Percentiles rank a stretch among this genome's conserved stretches.
These are phyloP conservation scores for Callithrix jacchus DNA, from an alignment of 2,113 vertebrate species.

Conservation along the genomic window DNA sequence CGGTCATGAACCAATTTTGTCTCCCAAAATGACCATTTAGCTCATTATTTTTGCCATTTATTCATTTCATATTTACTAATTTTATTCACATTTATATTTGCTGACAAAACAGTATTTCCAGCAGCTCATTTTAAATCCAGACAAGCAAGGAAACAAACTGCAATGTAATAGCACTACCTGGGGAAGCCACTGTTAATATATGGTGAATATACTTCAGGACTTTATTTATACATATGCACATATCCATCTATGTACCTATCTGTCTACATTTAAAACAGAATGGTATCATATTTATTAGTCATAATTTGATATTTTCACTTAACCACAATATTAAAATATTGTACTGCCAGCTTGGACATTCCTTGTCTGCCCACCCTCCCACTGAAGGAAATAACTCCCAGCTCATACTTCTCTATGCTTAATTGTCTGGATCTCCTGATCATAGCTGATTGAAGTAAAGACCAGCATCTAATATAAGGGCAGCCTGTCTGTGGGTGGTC, in stretches of 20 bases:
- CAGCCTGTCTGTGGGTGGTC: neutral
- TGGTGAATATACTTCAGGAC: neutral
- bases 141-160: neutral
- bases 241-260: neutral
- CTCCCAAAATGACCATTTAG: neutral
- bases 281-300: neutral
- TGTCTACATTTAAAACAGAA: conserved; percentile 11
- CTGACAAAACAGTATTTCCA: neutral
- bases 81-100: conserved; percentile 20
- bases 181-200: neutral
- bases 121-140: neutral
- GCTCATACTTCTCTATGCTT: neutral
- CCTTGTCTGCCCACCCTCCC: neutral
- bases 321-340: neutral
- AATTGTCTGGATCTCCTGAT: neutral
- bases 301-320: conserved; percentile 19
- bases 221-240: neutral
- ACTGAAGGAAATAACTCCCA: neutral
- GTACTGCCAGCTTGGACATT: neutral
- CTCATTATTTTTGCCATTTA: conserved; percentile 6
- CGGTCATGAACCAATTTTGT: neutral
- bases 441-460: neutral
- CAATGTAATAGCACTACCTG: neutral
- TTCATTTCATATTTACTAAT: conserved; percentile 10
- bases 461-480: neutral